These are phyloP conservation scores for Cerceris ruficornis DNA, from an alignment of 2,888 invertebrate species.

Conservation along the genomic window DNA sequence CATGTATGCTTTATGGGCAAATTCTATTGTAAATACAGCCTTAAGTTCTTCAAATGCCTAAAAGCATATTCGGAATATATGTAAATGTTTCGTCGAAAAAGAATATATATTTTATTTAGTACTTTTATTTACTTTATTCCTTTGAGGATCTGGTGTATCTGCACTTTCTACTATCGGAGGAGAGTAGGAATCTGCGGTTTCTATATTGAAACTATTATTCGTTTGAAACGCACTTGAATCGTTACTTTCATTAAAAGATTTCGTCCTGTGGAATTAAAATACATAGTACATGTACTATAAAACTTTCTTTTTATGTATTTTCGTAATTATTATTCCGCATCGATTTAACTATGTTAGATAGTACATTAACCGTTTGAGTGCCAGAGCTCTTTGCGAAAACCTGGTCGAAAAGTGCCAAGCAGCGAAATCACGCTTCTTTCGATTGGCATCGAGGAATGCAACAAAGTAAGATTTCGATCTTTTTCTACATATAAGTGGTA, in stretches of 20 bases:
- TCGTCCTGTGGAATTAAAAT: not conserved
- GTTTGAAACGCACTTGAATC: conserved; percentile 45
- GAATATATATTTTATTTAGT: not conserved
- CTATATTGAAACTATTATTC: conserved; percentile 71
- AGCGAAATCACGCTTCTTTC: too few relatives aligned
- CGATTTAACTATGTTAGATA: too few relatives aligned
- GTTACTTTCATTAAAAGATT: conserved; percentile 25
- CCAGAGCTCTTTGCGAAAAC: too few relatives aligned
- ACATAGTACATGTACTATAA: too few relatives aligned
- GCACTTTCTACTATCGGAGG: conserved; percentile 82
- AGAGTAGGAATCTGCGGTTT: conserved; percentile 85
- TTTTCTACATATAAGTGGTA: too few relatives aligned
- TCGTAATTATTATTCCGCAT: too few relatives aligned
- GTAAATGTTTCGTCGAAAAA: too few relatives aligned
- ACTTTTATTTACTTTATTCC: conserved; percentile 70
- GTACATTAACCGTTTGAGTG: too few relatives aligned
- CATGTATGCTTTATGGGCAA: conserved; percentile 92
- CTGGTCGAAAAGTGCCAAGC: too few relatives aligned
- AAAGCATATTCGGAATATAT: conserved; percentile 31
- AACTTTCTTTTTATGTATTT: too few relatives aligned
- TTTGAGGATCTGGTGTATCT: conserved; percentile 72
- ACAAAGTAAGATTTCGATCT: too few relatives aligned
- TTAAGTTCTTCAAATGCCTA: conserved; percentile 91
- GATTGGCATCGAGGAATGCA: too few relatives aligned
- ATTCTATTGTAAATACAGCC: conserved; percentile 91